Evolutionary conservation across 2,888 invertebrate genomes (phyloP).

Genomic region (Nematopogon swammerdamellus): DNA sequence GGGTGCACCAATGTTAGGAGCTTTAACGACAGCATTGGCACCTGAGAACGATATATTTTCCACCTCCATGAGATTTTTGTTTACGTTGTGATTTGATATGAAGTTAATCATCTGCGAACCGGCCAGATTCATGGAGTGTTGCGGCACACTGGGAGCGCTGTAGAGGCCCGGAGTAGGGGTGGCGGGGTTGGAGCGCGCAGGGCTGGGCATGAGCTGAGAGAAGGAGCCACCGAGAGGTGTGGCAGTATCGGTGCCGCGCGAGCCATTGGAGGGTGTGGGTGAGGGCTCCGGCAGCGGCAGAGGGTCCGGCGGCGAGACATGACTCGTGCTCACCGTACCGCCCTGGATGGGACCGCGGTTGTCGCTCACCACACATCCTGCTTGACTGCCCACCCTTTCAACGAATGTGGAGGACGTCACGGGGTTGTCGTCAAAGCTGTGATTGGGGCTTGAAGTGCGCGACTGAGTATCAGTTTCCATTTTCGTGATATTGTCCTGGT

Average conservation of each 20-base stretch:
- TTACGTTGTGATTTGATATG: constrained; percentile 49
- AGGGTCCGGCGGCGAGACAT: constrained; percentile 66
- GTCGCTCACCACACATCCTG: constrained; percentile 54
- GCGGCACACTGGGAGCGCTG: constrained; percentile 39
- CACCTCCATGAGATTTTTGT: constrained; percentile 50
- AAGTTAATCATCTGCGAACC: constrained; percentile 51
- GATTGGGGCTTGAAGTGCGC: constrained; percentile 57
- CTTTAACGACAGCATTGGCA: constrained; percentile 32
- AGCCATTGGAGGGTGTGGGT: constrained; percentile 56
- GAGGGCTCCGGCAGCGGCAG: constrained; percentile 55
- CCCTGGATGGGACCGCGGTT: constrained; percentile 76
- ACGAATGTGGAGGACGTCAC: constrained; percentile 67
- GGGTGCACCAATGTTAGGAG: constrained; percentile 20
- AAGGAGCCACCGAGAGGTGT: constrained; percentile 37
- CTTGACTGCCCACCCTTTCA: constrained; percentile 47
- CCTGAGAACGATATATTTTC: constrained; percentile 53
- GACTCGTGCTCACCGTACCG: constrained; percentile 80
- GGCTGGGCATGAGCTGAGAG: constrained; percentile 34
- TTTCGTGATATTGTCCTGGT: constrained; percentile 17
- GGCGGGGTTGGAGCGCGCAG: constrained; percentile 46
- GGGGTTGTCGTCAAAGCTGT: constrained; percentile 55
- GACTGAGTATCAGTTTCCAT: constrained; percentile 51
- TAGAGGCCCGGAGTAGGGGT: constrained; percentile 33
- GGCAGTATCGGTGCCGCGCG: constrained; percentile 47
- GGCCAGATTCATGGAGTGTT: constrained; percentile 22